Evolutionary conservation across 2,113 vertebrate species (phyloP).

Genomic region (Formicarius rufipectus): DNA sequence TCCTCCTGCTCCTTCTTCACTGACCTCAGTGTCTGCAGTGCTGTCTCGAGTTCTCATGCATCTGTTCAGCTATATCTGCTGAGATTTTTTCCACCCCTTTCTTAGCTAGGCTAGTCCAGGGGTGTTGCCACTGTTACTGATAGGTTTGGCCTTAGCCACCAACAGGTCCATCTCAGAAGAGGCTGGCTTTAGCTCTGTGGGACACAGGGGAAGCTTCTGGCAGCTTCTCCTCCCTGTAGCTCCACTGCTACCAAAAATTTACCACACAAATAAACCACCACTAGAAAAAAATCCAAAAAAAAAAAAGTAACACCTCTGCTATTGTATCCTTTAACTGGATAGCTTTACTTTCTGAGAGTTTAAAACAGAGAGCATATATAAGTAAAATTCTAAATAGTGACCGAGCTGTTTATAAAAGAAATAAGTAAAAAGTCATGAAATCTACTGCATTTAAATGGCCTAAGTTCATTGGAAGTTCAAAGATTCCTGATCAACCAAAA

Average conservation of each 20-base stretch:
- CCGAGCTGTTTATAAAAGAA: background rate
- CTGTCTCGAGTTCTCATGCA: too few species aligned
- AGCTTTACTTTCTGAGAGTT: background rate
- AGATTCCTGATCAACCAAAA: background rate
- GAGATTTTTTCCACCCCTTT: background rate
- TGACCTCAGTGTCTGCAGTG: background rate
- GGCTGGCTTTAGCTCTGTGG: rapidly evolving
- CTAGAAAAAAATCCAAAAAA: background rate
- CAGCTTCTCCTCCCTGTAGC: background rate
- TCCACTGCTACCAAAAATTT: background rate
- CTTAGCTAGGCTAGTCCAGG: rapidly evolving
- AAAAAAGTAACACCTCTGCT: background rate
- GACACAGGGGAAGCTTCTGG: background rate
- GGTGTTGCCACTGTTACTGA: background rate
- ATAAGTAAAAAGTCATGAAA: background rate
- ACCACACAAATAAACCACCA: background rate
- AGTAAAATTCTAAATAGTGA: background rate
- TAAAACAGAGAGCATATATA: background rate
- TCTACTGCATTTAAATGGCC: background rate
- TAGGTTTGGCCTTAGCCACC: background rate
- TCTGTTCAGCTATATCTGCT: background rate
- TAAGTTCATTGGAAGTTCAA: background rate
- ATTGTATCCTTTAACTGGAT: background rate
- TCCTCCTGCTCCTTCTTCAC: background rate
- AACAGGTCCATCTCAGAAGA: background rate